Conservation (phyloP, 2,113 vertebrate species). For the Quiscalus mexicanus region DNA sequence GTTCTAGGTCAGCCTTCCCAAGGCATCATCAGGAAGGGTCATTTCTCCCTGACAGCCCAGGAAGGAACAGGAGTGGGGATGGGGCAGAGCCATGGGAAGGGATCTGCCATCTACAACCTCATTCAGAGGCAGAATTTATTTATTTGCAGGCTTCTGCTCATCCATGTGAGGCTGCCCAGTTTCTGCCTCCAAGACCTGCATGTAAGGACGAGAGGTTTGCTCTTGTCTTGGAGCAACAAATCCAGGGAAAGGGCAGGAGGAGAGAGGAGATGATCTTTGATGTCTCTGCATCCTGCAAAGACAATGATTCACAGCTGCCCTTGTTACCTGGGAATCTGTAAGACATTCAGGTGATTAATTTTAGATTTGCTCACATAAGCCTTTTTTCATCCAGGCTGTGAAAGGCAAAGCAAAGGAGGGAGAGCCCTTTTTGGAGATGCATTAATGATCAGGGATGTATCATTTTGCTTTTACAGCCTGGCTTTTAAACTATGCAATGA, state of each 20-base stretch:
- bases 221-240: neutral
- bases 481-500: neutral
- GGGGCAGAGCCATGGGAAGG: neutral
- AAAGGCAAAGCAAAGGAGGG: slow-evolving; percentile 1
- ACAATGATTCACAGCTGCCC: neutral
- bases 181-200: neutral
- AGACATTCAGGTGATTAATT: slow-evolving; percentile 28
- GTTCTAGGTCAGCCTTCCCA: neutral
- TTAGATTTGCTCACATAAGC: slow-evolving; percentile 44
- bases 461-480: neutral
- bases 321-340: slow-evolving; percentile 12
- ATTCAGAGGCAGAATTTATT: neutral
- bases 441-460: neutral
- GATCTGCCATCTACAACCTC: neutral
- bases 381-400: neutral
- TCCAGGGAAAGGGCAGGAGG: neutral
- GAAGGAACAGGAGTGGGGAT: neutral
- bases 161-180: neutral
- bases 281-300: neutral
- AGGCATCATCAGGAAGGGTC: neutral
- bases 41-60: neutral
- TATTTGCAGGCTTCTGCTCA: neutral
- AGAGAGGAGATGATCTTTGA: neutral
- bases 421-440: neutral
- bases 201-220: neutral